phyloP scores from a whole-genome alignment of 2,113 vertebrate species.

The Oreochromis tanganicae region DNA sequence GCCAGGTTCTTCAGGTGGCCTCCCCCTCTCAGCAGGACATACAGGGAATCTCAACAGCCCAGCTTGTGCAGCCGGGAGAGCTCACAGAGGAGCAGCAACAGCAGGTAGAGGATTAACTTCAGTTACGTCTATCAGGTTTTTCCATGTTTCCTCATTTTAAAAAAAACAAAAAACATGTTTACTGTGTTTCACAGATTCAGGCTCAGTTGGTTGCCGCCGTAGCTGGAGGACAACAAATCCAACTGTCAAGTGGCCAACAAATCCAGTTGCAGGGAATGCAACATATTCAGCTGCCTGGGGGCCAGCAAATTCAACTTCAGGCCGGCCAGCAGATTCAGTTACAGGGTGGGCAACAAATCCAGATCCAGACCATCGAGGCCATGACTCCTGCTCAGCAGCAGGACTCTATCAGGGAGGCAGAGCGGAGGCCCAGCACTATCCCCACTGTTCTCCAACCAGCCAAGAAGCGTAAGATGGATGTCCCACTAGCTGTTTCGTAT shows the following conservation, averaged over 20 bases:
- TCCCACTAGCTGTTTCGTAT: conserved; percentile 93
- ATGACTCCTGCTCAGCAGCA: conserved; percentile 86
- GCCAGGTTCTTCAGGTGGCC: conserved; percentile 82
- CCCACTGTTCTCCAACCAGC: conserved; percentile 93
- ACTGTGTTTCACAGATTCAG: conserved; percentile 76
- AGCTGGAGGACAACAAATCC: conserved; percentile 71
- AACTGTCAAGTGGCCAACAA: conserved; percentile 56
- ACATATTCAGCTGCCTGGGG: conserved; percentile 61
- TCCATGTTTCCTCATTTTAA: neutral
- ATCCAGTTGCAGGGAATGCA: conserved; percentile 62
- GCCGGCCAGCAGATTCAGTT: conserved; percentile 56
- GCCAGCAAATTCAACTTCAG: conserved; percentile 79
- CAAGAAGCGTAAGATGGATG: conserved; percentile 98
- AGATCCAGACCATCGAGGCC: conserved; percentile 92
- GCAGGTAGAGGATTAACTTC: conserved; percentile 66
- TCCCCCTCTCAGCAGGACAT: conserved; percentile 83
- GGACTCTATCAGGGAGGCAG: conserved; percentile 86
- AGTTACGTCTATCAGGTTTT: neutral
- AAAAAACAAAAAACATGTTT: neutral
- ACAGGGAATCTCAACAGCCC: conserved; percentile 86
- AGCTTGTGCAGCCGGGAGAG: conserved; percentile 85
- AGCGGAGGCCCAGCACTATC: conserved; percentile 76
- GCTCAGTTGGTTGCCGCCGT: conserved; percentile 89
- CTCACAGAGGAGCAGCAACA: conserved; percentile 96
- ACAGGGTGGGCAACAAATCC: conserved; percentile 85